Evolutionary conservation across 2,113 vertebrate genomes (phyloP).

Genomic region (Oophaga pumilio): DNA sequence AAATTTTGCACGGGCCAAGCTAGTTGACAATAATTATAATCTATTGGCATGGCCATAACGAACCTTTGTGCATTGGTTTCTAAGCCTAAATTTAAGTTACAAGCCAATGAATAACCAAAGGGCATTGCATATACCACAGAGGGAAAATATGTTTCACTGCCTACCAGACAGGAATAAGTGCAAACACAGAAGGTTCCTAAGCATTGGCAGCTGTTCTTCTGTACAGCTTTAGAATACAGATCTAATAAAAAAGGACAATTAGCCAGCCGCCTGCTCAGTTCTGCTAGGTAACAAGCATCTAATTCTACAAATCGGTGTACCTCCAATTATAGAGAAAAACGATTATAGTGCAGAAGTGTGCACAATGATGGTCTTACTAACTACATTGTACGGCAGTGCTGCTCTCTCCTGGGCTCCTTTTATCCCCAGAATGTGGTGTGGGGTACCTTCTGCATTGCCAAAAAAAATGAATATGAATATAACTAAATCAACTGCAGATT

Average conservation of each 20-base stretch:
- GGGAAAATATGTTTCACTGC: conserved; percentile 43
- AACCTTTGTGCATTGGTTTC: not conserved
- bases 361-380: too few species aligned
- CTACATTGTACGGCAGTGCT: too few species aligned
- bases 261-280: not conserved
- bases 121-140: not conserved
- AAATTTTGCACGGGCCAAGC: too few species aligned
- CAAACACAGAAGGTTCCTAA: conserved; percentile 40
- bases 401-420: too few species aligned
- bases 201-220: conserved; percentile 31
- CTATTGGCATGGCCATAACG: not conserved
- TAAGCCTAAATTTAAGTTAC: not conserved
- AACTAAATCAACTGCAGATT: too few species aligned
- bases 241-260: conserved; percentile 16
- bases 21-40: not conserved
- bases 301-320: not conserved
- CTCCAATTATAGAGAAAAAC: too few species aligned
- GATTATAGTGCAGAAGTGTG: too few species aligned
- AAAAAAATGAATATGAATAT: too few species aligned
- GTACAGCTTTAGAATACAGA: conserved; percentile 38
- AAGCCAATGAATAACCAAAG: not conserved
- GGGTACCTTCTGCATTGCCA: too few species aligned
- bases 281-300: not conserved
- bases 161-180: conserved; percentile 22
- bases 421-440: too few species aligned